phyloP scores from a whole-genome alignment of 1,140 invertebrate genomes.

The Rhizoglyphus robini region DNA sequence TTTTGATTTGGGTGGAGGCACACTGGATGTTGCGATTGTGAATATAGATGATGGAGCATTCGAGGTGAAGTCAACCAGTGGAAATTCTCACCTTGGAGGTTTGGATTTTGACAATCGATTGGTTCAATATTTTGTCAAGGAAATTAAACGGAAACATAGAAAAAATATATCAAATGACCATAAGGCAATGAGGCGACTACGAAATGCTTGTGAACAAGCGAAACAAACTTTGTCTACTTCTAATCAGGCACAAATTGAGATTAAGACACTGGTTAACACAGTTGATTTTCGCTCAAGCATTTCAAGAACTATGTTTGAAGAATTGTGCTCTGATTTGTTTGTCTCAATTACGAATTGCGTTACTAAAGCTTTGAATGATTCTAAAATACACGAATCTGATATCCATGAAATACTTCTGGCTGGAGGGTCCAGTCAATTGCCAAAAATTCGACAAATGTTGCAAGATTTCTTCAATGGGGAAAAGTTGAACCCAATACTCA shows the following conservation, averaged over 20 bases:
- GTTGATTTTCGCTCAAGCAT: constrained; percentile 91
- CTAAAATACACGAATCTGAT: constrained; percentile 34
- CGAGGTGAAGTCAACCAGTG: no score
- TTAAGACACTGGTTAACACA: no score
- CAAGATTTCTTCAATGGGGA: constrained; percentile 71
- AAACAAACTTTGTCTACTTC: constrained; percentile 92
- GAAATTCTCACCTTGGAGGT: constrained; percentile 94
- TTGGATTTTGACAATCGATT: constrained; percentile 95
- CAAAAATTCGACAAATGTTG: constrained; percentile 78
- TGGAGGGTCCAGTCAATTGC: constrained; percentile 95
- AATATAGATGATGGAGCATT: no score
- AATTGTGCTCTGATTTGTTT: constrained; percentile 78
- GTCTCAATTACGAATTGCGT: constrained; percentile 32
- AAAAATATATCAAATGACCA: constrained; percentile 91
- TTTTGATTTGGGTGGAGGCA: no score
- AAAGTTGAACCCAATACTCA: constrained; percentile 86
- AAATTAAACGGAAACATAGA: constrained; percentile 98
- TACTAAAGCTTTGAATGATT: constrained; percentile 32
- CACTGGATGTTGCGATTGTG: no score
- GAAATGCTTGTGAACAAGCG: constrained; percentile 93
- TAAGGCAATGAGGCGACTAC: constrained; percentile 83
- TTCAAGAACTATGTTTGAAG: constrained; percentile 82
- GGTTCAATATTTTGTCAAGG: constrained; percentile 92
- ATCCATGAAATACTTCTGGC: constrained; percentile 94
- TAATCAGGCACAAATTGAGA: constrained; percentile 83